Base-by-base conservation (phyloP, 2,113 vertebrate species). In the Equus quagga region DNA sequence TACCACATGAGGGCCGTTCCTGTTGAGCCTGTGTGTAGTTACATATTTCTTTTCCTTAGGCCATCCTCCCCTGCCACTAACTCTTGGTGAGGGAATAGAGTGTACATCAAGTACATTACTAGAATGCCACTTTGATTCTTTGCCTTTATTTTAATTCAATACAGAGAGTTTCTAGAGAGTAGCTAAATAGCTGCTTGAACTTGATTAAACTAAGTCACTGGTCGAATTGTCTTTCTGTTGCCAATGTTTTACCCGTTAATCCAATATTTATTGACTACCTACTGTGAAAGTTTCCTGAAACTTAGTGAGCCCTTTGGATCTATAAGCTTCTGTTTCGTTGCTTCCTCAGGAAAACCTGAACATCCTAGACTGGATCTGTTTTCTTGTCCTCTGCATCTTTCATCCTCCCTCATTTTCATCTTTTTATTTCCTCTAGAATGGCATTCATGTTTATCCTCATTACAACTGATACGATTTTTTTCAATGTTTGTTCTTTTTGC, bases 81-180 rank as follows among this genome's bases (percentile, higher is more conserved):
- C 26, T 75, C 0, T 0, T 33, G 12, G 44, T 44, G 11, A 85
- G 33, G 60, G 14, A 26, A 64, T 6, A 36, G 70, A 5, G 15
- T 73, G 3, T 67, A 49, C 21, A 64, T 73, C 24, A 83, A 54
- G 7, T 41, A 51, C 19, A 26, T 49, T n/a, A n/a, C 9, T 1
- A 41, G 17, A 69, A 69, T 44, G 23, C 21, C 58, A 14, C 23
- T 86, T 88, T 23, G 1, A 58, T 64, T 26, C 23, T 87, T 81
- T 93, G 21, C 8, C 95, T 94, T 93, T 58, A 56, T 89, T 92
- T 86, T 88, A 80, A 78, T 60, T 91, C 46, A 93, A 5, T 60
- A 76, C 31, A 81, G 9, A 41, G 11, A 73, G 49, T 87, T 93
- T 79, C 31, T 46, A 21, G 28, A 90, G 64, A 46, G 36, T 41